Conservation (phyloP, 2,113 vertebrate genomes). For the Syngnathus floridae region DNA sequence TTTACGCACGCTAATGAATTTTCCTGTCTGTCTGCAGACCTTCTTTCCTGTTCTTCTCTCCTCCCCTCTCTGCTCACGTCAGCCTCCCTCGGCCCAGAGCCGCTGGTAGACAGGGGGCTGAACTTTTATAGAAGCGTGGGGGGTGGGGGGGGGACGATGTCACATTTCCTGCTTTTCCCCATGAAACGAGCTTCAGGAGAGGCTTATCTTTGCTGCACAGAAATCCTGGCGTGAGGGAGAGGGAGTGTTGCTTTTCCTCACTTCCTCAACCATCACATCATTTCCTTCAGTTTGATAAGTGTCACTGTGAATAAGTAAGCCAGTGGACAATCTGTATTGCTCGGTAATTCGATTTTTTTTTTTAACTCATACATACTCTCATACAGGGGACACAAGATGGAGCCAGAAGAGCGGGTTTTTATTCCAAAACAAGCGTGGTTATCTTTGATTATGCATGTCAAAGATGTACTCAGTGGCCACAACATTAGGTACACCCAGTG, state of each 20-base stretch:
- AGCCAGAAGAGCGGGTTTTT: no score
- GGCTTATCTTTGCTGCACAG: conserved; percentile 90
- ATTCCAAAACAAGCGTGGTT: background rate
- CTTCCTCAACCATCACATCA: conserved; percentile 86
- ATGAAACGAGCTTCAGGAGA: conserved; percentile 84
- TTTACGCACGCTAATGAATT: conserved; percentile 37
- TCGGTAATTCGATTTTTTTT: conserved; percentile 1
- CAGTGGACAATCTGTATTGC: background rate
- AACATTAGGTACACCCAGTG: background rate
- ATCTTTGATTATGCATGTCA: background rate
- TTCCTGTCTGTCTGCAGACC: conserved; percentile 48
- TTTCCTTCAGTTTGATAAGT: conserved; percentile 77
- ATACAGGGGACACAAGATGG: no score
- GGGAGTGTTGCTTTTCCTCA: conserved; percentile 66
- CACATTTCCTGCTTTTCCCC: conserved; percentile 91
- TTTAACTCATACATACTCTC: no score
- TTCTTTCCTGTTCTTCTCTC: conserved; percentile 47
- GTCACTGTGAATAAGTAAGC: conserved; percentile 11
- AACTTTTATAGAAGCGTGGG: conserved; percentile 75
- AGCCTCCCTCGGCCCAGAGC: conserved; percentile 47
- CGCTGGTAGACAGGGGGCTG: conserved; percentile 50
- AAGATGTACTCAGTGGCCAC: background rate
- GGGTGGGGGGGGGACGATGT: conserved; percentile 71
- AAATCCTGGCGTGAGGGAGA: conserved; percentile 76
- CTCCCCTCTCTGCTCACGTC: conserved; percentile 29